Conservation (phyloP, 2,888 invertebrate species). For the Atethmia centrago region DNA sequence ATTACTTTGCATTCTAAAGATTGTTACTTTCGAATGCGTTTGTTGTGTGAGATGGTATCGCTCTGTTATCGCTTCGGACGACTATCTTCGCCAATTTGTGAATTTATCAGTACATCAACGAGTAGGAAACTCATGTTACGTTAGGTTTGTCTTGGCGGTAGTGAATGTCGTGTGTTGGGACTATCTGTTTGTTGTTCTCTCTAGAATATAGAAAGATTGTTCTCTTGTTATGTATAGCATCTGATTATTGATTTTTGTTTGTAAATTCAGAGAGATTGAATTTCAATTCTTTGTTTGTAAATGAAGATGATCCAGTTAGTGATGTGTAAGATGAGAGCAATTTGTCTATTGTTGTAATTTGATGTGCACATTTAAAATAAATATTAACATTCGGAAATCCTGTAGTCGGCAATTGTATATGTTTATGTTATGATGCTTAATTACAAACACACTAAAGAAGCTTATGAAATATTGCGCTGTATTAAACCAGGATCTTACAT, state of each 20-base stretch:
- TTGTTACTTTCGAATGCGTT: conserved; percentile 82
- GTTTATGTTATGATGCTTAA: conserved; percentile 25
- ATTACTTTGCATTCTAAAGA: conserved; percentile 80
- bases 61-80: conserved; percentile 75
- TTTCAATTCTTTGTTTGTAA: not conserved
- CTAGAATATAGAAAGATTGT: no score
- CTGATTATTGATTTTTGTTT: not conserved
- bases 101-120: conserved; percentile 75
- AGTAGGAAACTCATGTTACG: conserved; percentile 74
- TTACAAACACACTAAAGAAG: conserved; percentile 18
- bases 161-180: conserved; percentile 29
- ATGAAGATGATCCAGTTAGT: not conserved
- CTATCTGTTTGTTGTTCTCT: conserved; percentile 20
- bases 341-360: not conserved
- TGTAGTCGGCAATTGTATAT: not conserved
- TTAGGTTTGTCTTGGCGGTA: conserved; percentile 55
- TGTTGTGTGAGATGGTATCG: conserved; percentile 77
- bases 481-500: conserved; percentile 44
- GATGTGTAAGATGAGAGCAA: no score
- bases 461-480: conserved; percentile 34
- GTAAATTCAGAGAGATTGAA: not conserved
- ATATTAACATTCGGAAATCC: not conserved
- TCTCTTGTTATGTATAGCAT: conserved; percentile 8
- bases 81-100: conserved; percentile 81
- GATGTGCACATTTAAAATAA: not conserved